Evolutionary conservation across 2,797 vertebrate species (phyloP).

Genomic region (Pygocentrus nattereri): DNA sequence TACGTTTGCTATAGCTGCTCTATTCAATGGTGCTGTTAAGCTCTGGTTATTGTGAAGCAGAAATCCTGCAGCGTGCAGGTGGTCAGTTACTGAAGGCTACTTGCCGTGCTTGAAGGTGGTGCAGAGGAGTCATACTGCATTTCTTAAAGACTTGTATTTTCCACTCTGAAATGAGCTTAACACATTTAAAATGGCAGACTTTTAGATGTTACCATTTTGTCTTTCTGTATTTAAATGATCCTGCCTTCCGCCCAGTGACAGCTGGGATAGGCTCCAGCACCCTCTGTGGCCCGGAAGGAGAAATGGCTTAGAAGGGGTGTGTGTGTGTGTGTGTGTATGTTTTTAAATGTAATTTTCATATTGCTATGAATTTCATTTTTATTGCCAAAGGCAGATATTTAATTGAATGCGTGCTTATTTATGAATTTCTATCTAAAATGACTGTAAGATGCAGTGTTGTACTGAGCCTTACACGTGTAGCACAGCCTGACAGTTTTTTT

Average conservation of each 20-base stretch:
- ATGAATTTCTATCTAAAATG: conserved; percentile 44
- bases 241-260: too few species aligned
- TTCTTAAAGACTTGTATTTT: conserved; percentile 61
- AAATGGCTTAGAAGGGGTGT: too few species aligned
- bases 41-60: conserved; percentile 36
- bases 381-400: conserved; percentile 69
- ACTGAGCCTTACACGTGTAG: conserved; percentile 46
- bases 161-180: conserved; percentile 33
- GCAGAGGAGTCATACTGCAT: neutral
- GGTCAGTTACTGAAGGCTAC: conserved; percentile 9
- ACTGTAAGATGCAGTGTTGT: conserved; percentile 31
- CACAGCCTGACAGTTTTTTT: conserved; percentile 31
- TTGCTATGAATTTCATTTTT: conserved; percentile 54
- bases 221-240: conserved; percentile 43
- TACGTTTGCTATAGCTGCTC: conserved; percentile 24
- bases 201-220: conserved; percentile 62
- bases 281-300: too few species aligned
- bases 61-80: neutral
- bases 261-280: too few species aligned
- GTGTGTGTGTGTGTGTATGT: too few species aligned
- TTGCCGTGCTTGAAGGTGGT: conserved; percentile 21
- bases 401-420: conserved; percentile 61
- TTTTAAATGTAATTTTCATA: conserved; percentile 41
- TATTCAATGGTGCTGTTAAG: conserved; percentile 39
- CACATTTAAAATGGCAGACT: conserved; percentile 37